These are phyloP conservation scores for Gulo gulo DNA, from an alignment of 2,113 vertebrate species.

Conservation along the genomic window DNA sequence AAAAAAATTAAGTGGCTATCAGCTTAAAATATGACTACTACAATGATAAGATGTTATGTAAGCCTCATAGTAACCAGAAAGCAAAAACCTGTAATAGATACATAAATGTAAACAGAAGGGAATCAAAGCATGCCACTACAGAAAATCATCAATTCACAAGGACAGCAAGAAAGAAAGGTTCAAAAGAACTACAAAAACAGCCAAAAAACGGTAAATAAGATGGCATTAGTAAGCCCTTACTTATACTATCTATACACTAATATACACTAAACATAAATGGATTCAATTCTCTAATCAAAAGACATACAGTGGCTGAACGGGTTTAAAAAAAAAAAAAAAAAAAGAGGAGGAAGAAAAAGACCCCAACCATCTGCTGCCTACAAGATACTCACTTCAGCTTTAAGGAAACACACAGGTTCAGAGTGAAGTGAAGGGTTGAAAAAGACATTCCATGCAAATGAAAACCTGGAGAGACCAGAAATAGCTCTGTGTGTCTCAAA, in stretches of 20 bases:
- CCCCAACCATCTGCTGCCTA: neutral
- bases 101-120: neutral
- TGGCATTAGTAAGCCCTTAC: neutral
- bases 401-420: neutral
- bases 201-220: neutral
- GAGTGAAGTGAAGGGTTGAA: neutral
- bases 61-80: neutral
- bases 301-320: neutral
- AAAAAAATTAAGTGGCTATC: neutral
- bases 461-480: neutral
- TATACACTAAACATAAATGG: neutral
- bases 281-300: neutral
- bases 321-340: neutral
- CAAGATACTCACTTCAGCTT: neutral
- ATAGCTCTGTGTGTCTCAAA: neutral
- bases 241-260: neutral
- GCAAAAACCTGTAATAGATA: neutral
- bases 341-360: too few relatives aligned
- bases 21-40: neutral
- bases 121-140: neutral
- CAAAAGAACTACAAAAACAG: neutral
- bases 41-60: neutral
- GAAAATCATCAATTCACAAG: neutral
- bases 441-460: neutral
- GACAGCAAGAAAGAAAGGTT: neutral